These are phyloP conservation scores for Sebastiscus tertius DNA, from an alignment of 2,797 vertebrate genomes.

Conservation along the genomic window DNA sequence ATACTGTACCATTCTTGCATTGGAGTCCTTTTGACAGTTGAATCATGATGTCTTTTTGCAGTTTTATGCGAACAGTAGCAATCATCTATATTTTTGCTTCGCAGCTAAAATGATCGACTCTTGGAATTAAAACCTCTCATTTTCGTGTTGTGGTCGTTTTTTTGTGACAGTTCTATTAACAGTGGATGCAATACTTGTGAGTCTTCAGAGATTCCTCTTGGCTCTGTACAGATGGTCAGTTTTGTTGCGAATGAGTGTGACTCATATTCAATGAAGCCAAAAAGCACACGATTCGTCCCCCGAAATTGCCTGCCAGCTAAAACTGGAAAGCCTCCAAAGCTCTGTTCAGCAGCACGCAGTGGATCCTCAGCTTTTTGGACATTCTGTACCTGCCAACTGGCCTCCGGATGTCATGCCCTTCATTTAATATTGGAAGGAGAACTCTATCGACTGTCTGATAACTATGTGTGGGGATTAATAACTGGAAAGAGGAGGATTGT, in stretches of 20 bases:
- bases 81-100: slow-evolving; percentile 23
- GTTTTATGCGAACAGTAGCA: not conserved
- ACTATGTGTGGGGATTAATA: slow-evolving; percentile 12
- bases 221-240: slow-evolving; percentile 49
- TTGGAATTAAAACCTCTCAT: slow-evolving; percentile 26
- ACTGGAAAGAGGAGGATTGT: not conserved
- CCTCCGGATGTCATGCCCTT: slow-evolving; percentile 38
- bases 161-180: slow-evolving; percentile 21
- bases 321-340: slow-evolving; percentile 49
- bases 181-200: not conserved
- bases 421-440: slow-evolving; percentile 16
- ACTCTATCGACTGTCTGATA: not conserved
- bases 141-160: slow-evolving; percentile 13
- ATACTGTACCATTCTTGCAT: too few species aligned
- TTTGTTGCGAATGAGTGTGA: slow-evolving; percentile 40
- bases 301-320: slow-evolving; percentile 30
- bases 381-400: slow-evolving; percentile 47
- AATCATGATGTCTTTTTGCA: slow-evolving; percentile 9
- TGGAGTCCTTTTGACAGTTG: not conserved
- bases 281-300: slow-evolving; percentile 27
- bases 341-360: slow-evolving; percentile 1
- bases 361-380: slow-evolving; percentile 40
- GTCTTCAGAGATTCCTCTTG: slow-evolving; percentile 4
- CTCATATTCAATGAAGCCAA: slow-evolving; percentile 51
- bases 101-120: not conserved